A percentile compares a stretch with the other conserved stretches of the same genome.
Evolutionary conservation across 2,113 vertebrate genomes (phyloP).

Genomic region (Myiagra hebetior): DNA sequence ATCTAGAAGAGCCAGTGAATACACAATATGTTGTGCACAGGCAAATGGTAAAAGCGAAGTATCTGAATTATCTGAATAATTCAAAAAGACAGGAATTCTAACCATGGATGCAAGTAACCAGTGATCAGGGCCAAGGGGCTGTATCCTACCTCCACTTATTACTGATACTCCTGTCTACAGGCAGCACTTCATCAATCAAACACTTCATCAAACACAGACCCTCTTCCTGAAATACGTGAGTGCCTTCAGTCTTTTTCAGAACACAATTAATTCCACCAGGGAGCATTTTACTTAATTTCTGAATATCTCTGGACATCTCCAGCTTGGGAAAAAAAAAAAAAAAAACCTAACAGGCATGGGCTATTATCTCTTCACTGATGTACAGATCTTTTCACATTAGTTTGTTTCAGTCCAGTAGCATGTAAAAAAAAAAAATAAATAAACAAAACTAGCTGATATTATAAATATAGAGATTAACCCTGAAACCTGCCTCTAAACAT

Average conservation of each 20-base stretch:
- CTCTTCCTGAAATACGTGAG: neutral
- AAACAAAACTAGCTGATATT: neutral
- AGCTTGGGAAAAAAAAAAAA: neutral
- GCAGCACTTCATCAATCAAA: neutral
- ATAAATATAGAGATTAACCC: constrained; percentile 1
- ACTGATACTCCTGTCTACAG: neutral
- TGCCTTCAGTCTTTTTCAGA: neutral
- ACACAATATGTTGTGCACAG: accelerated
- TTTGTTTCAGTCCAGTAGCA: neutral
- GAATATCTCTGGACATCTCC: accelerated
- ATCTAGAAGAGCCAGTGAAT: neutral
- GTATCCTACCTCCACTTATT: neutral
- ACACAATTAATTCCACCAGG: neutral
- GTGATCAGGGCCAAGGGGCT: neutral
- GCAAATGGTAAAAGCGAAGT: neutral
- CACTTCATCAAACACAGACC: neutral
- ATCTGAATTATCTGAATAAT: neutral
- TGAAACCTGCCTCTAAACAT: constrained; percentile 25
- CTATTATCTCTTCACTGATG: neutral
- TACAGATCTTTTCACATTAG: neutral
- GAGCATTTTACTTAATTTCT: neutral
- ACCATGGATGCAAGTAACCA: neutral
- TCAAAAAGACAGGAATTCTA: neutral
- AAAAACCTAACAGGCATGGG: neutral
- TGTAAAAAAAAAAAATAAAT: neutral